Conservation (phyloP, 2,797 vertebrate genomes). For the Gobionotothen gibberifrons region DNA sequence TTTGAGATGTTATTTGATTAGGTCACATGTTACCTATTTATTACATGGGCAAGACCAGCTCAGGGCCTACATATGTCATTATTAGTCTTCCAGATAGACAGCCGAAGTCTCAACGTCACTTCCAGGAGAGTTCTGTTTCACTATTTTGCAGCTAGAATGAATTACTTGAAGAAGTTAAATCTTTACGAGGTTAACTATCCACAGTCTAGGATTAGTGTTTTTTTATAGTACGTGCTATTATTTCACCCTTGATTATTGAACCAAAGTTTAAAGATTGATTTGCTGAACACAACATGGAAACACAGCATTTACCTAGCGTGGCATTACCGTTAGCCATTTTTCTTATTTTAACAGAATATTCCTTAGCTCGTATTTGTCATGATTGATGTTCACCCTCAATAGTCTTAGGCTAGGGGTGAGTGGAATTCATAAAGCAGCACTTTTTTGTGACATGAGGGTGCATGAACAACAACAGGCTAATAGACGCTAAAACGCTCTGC, state of each 20-base stretch:
- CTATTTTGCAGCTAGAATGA: not conserved
- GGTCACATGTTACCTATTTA: not conserved
- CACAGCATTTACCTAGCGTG: not conserved
- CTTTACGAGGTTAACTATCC: not conserved
- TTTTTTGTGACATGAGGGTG: not conserved
- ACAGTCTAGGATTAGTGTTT: not conserved
- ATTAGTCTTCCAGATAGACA: slow-evolving; percentile 23
- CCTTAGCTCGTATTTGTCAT: not conserved
- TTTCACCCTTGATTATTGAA: not conserved
- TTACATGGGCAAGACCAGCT: slow-evolving; percentile 9
- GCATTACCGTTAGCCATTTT: not conserved
- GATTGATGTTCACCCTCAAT: not conserved
- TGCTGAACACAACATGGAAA: not conserved
- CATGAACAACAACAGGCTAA: not conserved
- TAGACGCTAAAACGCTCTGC: not conserved
- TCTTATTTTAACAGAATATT: not conserved
- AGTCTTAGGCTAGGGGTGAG: not conserved
- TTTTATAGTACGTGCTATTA: not conserved
- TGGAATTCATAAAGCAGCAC: not conserved
- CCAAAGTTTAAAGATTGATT: not conserved
- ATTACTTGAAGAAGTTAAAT: not conserved
- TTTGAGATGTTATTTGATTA: slow-evolving; percentile 24
- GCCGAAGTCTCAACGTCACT: slow-evolving; percentile 2
- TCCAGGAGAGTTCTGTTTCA: not conserved
- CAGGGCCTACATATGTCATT: slow-evolving; percentile 23